These are phyloP conservation scores for Fissipunctia ypsillon DNA, from an alignment of 2,888 invertebrate species.

Conservation along the genomic window DNA sequence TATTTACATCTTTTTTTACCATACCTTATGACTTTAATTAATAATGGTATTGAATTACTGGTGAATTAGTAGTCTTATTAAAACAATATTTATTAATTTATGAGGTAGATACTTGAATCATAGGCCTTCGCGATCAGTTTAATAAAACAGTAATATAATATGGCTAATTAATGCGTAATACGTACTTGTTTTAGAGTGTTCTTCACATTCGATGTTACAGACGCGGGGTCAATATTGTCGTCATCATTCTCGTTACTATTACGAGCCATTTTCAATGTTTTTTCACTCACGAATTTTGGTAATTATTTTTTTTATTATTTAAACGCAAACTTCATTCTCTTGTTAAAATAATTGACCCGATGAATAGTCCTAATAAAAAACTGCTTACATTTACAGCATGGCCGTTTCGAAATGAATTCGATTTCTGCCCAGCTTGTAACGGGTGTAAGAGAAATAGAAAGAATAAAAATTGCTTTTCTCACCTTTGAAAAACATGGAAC, in stretches of 20 bases:
- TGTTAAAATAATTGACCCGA: conserved; percentile 44
- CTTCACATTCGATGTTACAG: conserved; percentile 80
- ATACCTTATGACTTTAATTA: rapidly evolving
- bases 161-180: conserved; percentile 33
- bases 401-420: neutral
- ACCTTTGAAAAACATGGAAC: conserved; percentile 10
- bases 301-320: conserved; percentile 36
- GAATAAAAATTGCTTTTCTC: rapidly evolving
- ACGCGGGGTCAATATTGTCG: conserved; percentile 81
- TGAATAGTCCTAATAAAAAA: neutral
- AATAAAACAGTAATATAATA: neutral
- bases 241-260: conserved; percentile 80
- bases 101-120: neutral
- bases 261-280: conserved; percentile 74
- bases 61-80: neutral
- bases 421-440: neutral
- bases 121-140: conserved; percentile 2
- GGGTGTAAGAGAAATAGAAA: neutral
- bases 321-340: conserved; percentile 16
- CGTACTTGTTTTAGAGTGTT: conserved; percentile 81
- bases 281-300: conserved; percentile 43
- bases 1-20: conserved; percentile 28
- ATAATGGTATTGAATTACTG: neutral
- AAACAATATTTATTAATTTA: too few relatives aligned
- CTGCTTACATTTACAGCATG: neutral